A percentile compares a stretch with the other conserved stretches of the same genome.
Evolutionary conservation across 2,113 vertebrate genomes (phyloP).

Genomic region (Mohoua ochrocephala): DNA sequence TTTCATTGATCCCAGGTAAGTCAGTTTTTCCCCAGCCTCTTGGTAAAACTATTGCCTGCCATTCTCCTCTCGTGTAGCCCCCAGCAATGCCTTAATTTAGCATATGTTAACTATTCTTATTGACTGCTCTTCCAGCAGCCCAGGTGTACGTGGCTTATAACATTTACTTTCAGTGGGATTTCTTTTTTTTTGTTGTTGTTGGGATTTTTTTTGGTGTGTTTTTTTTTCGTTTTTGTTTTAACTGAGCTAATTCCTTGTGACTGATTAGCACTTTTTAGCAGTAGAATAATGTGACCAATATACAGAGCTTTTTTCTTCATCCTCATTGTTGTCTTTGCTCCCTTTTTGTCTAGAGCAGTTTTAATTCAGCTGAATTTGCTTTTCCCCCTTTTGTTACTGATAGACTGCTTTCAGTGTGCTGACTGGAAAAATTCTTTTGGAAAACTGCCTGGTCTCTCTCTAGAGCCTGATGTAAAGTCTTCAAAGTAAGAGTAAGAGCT

Average conservation of each 20-base stretch:
- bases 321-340: background rate
- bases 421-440: conserved; percentile 68
- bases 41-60: background rate
- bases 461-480: conserved; percentile 59
- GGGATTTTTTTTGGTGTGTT: too few species aligned
- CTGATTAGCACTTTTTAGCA: conserved; percentile 28
- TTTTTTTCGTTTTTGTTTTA: background rate
- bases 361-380: conserved; percentile 72
- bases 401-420: conserved; percentile 58
- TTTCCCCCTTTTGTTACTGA: conserved; percentile 59
- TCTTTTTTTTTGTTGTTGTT: too few species aligned
- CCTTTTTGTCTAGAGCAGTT: background rate
- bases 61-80: background rate
- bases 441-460: conserved; percentile 64
- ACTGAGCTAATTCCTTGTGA: background rate
- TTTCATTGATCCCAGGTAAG: background rate
- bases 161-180: background rate
- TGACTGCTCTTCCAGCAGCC: background rate
- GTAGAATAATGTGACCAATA: conserved; percentile 14
- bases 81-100: background rate
- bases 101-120: background rate
- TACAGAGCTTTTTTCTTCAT: conserved; percentile 20
- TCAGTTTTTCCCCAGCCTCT: background rate
- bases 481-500: conserved; percentile 63
- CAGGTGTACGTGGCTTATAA: background rate